Evolutionary conservation across 2,888 invertebrate genomes (phyloP), one percentile per base, ranked within the genome.

Genomic region (Cybosia mesomella): DNA sequence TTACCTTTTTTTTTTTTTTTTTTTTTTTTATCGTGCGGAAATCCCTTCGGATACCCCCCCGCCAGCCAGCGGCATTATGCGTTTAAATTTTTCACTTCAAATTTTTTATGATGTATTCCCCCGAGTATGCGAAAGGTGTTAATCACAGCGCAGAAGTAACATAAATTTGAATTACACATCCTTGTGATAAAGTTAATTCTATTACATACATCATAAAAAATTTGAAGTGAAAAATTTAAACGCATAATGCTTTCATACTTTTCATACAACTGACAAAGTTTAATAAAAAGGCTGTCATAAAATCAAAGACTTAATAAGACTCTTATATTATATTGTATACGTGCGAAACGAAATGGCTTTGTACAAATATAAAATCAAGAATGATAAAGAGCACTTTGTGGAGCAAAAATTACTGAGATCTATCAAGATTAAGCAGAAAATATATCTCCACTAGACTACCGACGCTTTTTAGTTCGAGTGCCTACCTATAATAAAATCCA

Each of bases 101-200:
- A 67, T 18, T 66, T 66, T 73, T 72, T 68, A 77, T 57, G 67
- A 68, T 63, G 24, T 53, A 71, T 67, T n/a, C n/a, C n/a, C n/a
- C 3, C 5, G 8, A 15, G 15, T 43, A 7, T 5, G 5, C 49
- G 10, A 9, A 43, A 49, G 49, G n/a, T 60, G 64, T 60, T 73
- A 69, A 70, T 74, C 74, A 70, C 60, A 71, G 70, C 66, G 67
- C 32, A 72, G n/a, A 58, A 72, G 43, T 64, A 58, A 64, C 65
- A 72, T 79, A 65, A 75, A 75, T 77, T 77, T 73, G 71, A 73
- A 79, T 70, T 60, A 70, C 68, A 21, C 63, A 67, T 59, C 75
- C 73, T 64, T 36, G 66, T 71, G 43, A 75, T 69, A 66, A 79
- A 79, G 65, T 79, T 79, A 24, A 36, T 60, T 63, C 70, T 73